These are phyloP conservation scores for Latheticus oryzae DNA, from an alignment of 2,888 invertebrate genomes.

Conservation along the genomic window DNA sequence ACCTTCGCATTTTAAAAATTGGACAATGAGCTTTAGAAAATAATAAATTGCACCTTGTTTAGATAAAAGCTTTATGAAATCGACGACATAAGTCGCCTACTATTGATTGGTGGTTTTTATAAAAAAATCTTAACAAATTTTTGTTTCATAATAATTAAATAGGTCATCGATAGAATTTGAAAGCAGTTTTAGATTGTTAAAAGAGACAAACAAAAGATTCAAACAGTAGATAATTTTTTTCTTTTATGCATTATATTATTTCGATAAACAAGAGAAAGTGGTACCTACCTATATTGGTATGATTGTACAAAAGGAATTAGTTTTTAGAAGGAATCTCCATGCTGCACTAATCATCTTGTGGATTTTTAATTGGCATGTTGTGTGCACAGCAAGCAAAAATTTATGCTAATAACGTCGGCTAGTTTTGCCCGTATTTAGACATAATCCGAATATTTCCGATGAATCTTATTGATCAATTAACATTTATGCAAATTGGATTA, in stretches of 20 bases:
- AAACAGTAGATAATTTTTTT: constrained; percentile 13
- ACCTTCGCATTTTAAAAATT: constrained; percentile 26
- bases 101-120: constrained; percentile 2
- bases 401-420: constrained; percentile 30
- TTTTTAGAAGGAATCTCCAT: not conserved
- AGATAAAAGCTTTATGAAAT: constrained; percentile 18
- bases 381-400: constrained; percentile 10
- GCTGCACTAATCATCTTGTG: no score
- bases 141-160: not conserved
- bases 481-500: constrained; percentile 34
- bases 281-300: not conserved
- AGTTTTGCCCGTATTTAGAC: constrained; percentile 34
- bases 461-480: constrained; percentile 34
- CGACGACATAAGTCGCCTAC: constrained; percentile 12
- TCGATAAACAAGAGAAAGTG: constrained; percentile 18
- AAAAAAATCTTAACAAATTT: not conserved
- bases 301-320: not conserved
- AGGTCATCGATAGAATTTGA: constrained; percentile 37
- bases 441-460: constrained; percentile 36
- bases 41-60: not conserved
- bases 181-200: constrained; percentile 25
- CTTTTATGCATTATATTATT: constrained; percentile 7
- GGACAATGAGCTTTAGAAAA: constrained; percentile 10
- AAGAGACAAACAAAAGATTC: constrained; percentile 21
- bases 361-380: constrained; percentile 18